Conservation (phyloP, 2,113 vertebrate genomes). For the Chionodraco myersi region DNA sequence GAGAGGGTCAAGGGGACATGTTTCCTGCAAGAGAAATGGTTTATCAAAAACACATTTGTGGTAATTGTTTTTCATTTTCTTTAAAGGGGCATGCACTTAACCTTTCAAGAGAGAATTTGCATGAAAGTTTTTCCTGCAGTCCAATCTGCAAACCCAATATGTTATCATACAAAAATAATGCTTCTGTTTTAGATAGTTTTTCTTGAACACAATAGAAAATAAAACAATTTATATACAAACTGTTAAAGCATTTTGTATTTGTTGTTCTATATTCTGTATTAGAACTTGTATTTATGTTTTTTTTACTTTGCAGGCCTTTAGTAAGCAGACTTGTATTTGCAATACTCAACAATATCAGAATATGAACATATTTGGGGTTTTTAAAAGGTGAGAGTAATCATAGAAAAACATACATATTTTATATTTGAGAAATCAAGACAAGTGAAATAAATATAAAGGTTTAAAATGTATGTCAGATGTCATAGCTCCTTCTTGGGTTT, state of each 20-base stretch:
- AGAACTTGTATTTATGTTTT: not conserved
- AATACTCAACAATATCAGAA: not conserved
- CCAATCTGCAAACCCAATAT: not conserved
- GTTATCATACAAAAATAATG: not conserved
- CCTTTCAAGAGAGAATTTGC: slow-evolving; percentile 27
- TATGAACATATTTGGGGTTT: not conserved
- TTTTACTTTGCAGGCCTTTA: not conserved
- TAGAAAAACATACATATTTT: too few relatives aligned
- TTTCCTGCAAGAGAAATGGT: not conserved
- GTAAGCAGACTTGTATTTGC: not conserved
- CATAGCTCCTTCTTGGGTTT: not conserved
- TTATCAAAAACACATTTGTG: slow-evolving; percentile 2
- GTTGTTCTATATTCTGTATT: not conserved
- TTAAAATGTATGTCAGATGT: not conserved
- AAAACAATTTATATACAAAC: not conserved
- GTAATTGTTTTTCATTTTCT: slow-evolving; percentile 9
- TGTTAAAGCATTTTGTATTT: not conserved
- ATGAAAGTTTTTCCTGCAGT: slow-evolving; percentile 13
- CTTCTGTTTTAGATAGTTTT: not conserved
- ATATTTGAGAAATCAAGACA: not conserved
- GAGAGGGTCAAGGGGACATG: not conserved
- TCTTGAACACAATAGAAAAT: not conserved
- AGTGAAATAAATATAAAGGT: not conserved
- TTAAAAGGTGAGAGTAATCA: not conserved
- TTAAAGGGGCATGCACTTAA: slow-evolving; percentile 14